Evolutionary conservation across 2,888 invertebrate species (phyloP), one percentile per base, ranked within the genome.

Genomic region (Agriopis marginaria): DNA sequence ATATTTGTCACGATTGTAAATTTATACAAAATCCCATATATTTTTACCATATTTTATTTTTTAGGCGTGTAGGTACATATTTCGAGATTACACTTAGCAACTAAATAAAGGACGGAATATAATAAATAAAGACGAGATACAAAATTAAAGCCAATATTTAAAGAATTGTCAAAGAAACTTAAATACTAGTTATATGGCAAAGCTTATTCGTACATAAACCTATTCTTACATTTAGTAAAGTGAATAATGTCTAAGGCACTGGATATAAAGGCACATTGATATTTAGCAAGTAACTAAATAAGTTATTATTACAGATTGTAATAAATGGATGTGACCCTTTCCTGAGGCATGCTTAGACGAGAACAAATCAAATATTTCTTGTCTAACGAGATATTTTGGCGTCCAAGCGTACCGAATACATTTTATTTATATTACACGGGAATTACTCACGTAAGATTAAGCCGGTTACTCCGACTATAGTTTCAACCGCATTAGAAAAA

Each of bases 121-220:
- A 65, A 61, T 58, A 68, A 68, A 72, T 63, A 65, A 60, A 32
- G 40, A 45, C 54, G 23, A 70, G 40, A 68, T 54, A 45, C 39
- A 69, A 69, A 64, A 63, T 76, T 76, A 76, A 76, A 76, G 76
- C 76, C 75, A 75, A 76, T 76, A 54, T 54, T 59, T 61, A 56
- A 72, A 66, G 66, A 66, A 61, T 66, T 68, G 70, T 72, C 66
- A 74, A 63, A 65, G 61, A 66, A 58, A 73, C 60, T 72, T 58
- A 70, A 49, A 72, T 11, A 67, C 47, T 7, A 70, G 7, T 53
- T 23, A 69, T 62, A 69, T 69, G 65, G 69, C 69, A 50, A 69
- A 63, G 23, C 40, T 63, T 42, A 58, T 40, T 56, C 53, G 50
- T 67, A 63, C 1, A 45, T 45, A 17, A 42, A 17, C 10, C 14